Evolutionary conservation across 2,797 vertebrate species (phyloP).

Genomic region (Acanthurus leucopareius): DNA sequence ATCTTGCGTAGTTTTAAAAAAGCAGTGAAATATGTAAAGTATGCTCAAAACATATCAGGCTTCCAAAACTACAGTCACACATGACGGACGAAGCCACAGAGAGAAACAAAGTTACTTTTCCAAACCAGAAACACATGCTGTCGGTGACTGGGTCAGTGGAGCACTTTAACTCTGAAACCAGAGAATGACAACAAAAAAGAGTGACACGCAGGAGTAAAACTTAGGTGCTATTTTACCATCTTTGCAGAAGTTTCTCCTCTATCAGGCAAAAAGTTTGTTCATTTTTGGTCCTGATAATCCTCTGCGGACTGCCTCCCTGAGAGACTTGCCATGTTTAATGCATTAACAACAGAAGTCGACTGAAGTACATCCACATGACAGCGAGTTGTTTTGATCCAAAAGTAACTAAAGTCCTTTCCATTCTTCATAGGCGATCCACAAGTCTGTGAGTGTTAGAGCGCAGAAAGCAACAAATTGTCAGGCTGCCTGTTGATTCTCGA

Average conservation of each 20-base stretch:
- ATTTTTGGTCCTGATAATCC: slow-evolving; percentile 72
- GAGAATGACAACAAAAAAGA: slow-evolving; percentile 27
- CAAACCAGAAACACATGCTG: slow-evolving; percentile 35
- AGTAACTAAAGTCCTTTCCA: slow-evolving; percentile 63
- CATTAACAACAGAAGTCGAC: slow-evolving; percentile 60
- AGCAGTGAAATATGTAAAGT: background rate
- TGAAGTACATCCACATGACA: slow-evolving; percentile 69
- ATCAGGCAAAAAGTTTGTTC: slow-evolving; percentile 64
- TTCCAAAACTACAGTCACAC: slow-evolving; percentile 35
- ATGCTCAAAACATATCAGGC: background rate
- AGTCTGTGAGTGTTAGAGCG: slow-evolving; percentile 43
- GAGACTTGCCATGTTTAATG: slow-evolving; percentile 70
- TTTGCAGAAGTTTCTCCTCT: slow-evolving; percentile 71
- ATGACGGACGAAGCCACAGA: slow-evolving; percentile 35
- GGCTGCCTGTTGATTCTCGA: slow-evolving; percentile 76
- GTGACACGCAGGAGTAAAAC: slow-evolving; percentile 14
- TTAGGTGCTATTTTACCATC: slow-evolving; percentile 81
- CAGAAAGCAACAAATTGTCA: slow-evolving; percentile 48
- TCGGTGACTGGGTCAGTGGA: slow-evolving; percentile 72
- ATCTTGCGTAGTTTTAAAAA: background rate
- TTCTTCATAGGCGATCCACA: slow-evolving; percentile 56
- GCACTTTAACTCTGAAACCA: slow-evolving; percentile 36
- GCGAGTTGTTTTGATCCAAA: slow-evolving; percentile 41
- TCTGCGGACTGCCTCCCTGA: slow-evolving; percentile 55
- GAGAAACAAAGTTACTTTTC: slow-evolving; percentile 53